Percentiles rank a stretch among this genome's conserved stretches.
Evolutionary conservation across 2,113 vertebrate species (phyloP).

Genomic region (Eleginops maclovinus): DNA sequence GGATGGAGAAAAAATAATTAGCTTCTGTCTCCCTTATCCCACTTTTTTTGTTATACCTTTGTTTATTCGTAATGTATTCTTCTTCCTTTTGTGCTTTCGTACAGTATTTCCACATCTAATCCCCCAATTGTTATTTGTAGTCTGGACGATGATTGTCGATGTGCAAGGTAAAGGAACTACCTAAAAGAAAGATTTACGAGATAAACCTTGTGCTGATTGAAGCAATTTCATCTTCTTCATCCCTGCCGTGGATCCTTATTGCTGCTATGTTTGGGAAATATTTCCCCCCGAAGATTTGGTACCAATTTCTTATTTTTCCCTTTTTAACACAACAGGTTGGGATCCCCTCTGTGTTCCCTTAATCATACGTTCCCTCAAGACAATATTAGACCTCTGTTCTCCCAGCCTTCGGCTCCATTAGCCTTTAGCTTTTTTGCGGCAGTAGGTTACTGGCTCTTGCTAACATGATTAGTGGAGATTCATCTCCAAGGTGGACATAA

Average conservation of each 20-base stretch:
- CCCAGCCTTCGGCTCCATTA: constrained; percentile 22
- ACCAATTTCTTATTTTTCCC: too few species aligned
- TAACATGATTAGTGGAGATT: constrained; percentile 55
- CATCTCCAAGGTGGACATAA: constrained; percentile 46
- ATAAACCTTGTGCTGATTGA: too few species aligned
- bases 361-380: too few species aligned
- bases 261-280: too few species aligned
- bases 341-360: neutral
- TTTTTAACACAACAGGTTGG: neutral
- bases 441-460: constrained; percentile 38
- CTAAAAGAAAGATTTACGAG: too few species aligned
- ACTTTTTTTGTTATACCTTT: neutral
- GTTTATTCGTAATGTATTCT: neutral
- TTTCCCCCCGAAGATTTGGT: too few species aligned
- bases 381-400: too few species aligned
- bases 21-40: neutral
- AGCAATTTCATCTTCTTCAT: too few species aligned
- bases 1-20: neutral
- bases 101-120: neutral
- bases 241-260: too few species aligned
- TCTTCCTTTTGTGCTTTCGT: neutral
- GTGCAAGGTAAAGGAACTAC: too few species aligned
- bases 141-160: too few species aligned
- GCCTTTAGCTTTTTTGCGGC: constrained; percentile 15
- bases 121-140: too few species aligned